Percentiles rank a stretch among this genome's conserved stretches.
These are phyloP conservation scores for Maniola hyperantus DNA, from an alignment of 2,888 invertebrate species.

Conservation along the genomic window DNA sequence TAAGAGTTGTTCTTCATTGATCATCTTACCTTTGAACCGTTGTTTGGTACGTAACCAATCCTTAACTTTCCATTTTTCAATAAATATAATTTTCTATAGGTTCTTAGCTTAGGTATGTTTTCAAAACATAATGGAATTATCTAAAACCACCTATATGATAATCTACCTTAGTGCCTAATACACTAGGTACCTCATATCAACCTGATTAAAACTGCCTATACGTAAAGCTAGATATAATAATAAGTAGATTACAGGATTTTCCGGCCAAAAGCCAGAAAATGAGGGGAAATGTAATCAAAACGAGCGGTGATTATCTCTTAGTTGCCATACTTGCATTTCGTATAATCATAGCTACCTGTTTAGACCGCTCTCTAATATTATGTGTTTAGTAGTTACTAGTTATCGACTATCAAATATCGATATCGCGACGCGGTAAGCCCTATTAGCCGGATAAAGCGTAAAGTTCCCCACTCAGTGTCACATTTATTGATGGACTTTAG, in stretches of 20 bases:
- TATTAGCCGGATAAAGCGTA: slow-evolving; percentile 52
- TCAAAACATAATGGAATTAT: no score
- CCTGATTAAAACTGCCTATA: slow-evolving; percentile 1
- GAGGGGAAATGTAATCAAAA: slow-evolving; percentile 30
- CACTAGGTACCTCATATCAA: neutral
- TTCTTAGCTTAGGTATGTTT: no score
- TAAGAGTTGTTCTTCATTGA: no score
- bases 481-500: slow-evolving; percentile 82
- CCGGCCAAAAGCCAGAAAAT: slow-evolving; percentile 35
- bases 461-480: slow-evolving; percentile 71
- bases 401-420: slow-evolving; percentile 39
- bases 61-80: no score
- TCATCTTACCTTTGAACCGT: no score
- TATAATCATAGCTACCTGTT: slow-evolving; percentile 28
- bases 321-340: slow-evolving; percentile 32
- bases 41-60: no score
- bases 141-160: neutral
- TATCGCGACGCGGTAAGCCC: slow-evolving; percentile 33
- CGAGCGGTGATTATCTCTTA: slow-evolving; percentile 37
- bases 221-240: slow-evolving; percentile 17
- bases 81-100: no score
- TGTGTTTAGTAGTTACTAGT: slow-evolving; percentile 26
- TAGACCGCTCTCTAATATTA: slow-evolving; percentile 27
- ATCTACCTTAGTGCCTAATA: neutral
- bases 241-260: slow-evolving; percentile 32